phyloP scores from a whole-genome alignment of 2,113 vertebrate genomes.

The Crypturellus undulatus region DNA sequence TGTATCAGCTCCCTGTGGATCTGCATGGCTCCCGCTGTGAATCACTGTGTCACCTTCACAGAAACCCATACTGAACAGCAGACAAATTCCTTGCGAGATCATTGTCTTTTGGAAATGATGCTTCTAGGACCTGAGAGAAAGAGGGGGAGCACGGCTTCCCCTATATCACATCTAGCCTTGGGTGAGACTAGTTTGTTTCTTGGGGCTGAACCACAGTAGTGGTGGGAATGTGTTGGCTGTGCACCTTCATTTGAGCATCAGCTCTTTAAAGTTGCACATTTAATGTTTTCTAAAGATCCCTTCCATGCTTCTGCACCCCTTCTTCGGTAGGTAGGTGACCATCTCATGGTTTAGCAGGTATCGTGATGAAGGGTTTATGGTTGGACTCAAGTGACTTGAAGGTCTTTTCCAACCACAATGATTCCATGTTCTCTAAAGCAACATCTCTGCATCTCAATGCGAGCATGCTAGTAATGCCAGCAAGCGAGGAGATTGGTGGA shows the following conservation, averaged over 20 bases:
- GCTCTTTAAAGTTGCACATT: background rate
- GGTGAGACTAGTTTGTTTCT: background rate
- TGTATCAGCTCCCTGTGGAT: background rate
- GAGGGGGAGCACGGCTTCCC: background rate
- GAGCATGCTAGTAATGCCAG: background rate
- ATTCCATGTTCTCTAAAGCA: no score
- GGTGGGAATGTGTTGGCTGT: rapidly evolving
- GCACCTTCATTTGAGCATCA: background rate
- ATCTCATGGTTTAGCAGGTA: no score
- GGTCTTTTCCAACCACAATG: no score
- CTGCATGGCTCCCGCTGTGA: background rate
- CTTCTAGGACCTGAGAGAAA: background rate
- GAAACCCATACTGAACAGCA: background rate
- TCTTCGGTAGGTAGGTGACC: background rate
- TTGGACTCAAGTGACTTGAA: no score
- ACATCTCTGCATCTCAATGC: rapidly evolving
- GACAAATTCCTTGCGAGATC: background rate
- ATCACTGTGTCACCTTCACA: background rate
- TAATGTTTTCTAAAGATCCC: background rate
- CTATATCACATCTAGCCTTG: background rate
- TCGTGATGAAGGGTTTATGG: no score
- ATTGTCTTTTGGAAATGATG: background rate
- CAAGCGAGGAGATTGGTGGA: background rate
- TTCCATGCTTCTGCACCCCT: background rate
- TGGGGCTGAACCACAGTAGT: rapidly evolving